Evolutionary conservation across 1,140 invertebrate species (phyloP), one percentile per base, ranked within the genome.

Genomic region (Camponotus pennsylvanicus): DNA sequence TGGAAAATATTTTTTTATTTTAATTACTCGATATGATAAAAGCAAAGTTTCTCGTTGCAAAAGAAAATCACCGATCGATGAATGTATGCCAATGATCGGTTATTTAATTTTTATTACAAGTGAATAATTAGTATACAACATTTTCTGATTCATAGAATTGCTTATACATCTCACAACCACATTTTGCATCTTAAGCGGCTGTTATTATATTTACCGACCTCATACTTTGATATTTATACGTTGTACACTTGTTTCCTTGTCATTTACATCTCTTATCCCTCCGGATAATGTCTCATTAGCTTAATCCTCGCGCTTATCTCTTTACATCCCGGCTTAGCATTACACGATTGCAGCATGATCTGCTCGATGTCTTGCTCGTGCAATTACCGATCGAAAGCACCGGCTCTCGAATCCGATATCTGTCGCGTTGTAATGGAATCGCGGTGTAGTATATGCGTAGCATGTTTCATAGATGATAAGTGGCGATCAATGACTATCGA

Each of bases 281-380:
- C 5, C 1, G 49, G 66, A 77, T 64, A 27, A 57, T 69, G 71
- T 49, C 21, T 82, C 76, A 86, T 88, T 66, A 89, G 70, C 42
- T 78, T 64, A 21, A 86, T 61, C 45, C 79, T 15, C 21, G 13
- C 37, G 32, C 57, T 11, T 66, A 8, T 32, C 13, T 11, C 11
- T 42, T 57, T 69, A 52, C 9, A 57, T 52, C 40, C 49, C 55
- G 76, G 88, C 88, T 89, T 86, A 73, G 59, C 88, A 78, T 78
- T 89, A 83, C 84, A 88, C 59, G 77, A 89, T 21, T 89, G 84
- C 73, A 15, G 88, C 88, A 89, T 89, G 88, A 69, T 69, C 37
- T 71, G 69, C 15, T 57, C 21, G 40, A 76, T 77, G 32, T 55
- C 6, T 42, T 52, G 75, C 49, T 67, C 40, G 34, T 85, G 32